Evolutionary conservation across 1,140 invertebrate species (phyloP), one percentile per base, ranked within the genome.

Genomic region (Thaumatotibia leucotreta): DNA sequence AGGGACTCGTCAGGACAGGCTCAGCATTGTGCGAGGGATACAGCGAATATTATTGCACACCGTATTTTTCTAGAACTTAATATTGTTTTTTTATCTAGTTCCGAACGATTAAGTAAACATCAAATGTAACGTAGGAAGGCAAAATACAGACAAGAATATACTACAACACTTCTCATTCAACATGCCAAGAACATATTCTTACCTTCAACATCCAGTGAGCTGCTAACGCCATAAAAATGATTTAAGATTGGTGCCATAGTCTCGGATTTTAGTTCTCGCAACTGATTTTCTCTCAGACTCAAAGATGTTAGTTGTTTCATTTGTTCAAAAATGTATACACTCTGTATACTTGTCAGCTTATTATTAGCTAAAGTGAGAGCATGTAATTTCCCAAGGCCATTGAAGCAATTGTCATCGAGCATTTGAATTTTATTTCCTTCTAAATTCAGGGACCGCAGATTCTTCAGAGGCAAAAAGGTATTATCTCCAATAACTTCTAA

Each of bases 341-440:
- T 92, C 61, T 93, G 92, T 33, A 97, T 88, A 29, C 85, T 91
- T 11, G 92, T 91, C 2, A 97, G 82, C 49, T 93, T 92, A 83
- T 97, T 97, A 66, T 94, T 93, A 63, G 93, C 93, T 63, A 97
- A 86, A 64, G 92, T 93, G n/a, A 97, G 84, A 20, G 92, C 92
- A 73, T 92, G 89, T 61, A 97, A 80, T 50, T 93, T 93, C n/a
- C 87, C 88, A 69, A 96, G 85, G 0, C 95, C 95, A 10, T 93
- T 91, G 58, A 97, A 93, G 6, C 95, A 96, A 63, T 93, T 93
- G 9, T 94, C 93, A 39, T 94, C 93, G 9, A 97, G 93, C 75
- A 93, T 93, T 79, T 93, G 84, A 63, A 91, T 86, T 58, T 92
- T 91, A 88, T 97, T 97, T 58, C 93, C 93, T 74, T 94, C 95